phyloP scores from a whole-genome alignment of 2,888 invertebrate genomes.

The Aphodius sticticus region DNA sequence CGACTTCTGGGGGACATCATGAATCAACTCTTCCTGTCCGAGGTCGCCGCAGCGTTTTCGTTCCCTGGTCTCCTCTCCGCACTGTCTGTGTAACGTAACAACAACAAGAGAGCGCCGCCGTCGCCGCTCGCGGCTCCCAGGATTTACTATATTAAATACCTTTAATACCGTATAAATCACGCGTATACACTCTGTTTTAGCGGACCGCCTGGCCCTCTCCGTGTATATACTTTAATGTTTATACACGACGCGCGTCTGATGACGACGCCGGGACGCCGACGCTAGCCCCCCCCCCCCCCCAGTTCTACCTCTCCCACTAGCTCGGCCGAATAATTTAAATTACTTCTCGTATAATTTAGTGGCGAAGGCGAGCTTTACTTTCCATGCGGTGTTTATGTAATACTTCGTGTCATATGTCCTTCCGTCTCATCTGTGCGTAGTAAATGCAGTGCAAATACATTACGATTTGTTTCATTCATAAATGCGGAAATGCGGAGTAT shows the following conservation, averaged over 20 bases:
- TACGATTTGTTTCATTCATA: not conserved
- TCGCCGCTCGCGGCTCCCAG: constrained; percentile 32
- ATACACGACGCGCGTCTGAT: constrained; percentile 21
- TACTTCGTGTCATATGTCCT: not conserved
- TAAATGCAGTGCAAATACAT: not conserved
- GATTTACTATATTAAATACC: constrained; percentile 43
- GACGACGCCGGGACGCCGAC: constrained; percentile 21
- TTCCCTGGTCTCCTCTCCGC: constrained; percentile 4
- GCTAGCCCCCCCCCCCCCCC: not conserved
- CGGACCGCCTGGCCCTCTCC: constrained; percentile 18
- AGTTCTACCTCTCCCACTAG: not conserved
- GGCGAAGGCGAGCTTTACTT: not conserved
- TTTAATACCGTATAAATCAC: constrained; percentile 40
- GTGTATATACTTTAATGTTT: constrained; percentile 24
- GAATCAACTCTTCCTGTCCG: constrained; percentile 54
- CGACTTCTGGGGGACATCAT: constrained; percentile 53
- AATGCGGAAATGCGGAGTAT: too few relatives aligned
- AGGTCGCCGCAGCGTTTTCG: constrained; percentile 32
- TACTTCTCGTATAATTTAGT: constrained; percentile 21
- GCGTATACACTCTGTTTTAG: constrained; percentile 29
- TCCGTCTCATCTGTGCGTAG: not conserved
- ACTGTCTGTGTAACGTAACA: not conserved
- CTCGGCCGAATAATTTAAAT: constrained; percentile 20
- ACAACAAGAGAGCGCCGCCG: constrained; percentile 21
- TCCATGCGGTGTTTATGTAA: not conserved